Evolutionary conservation across 2,113 vertebrate genomes (phyloP).

Genomic region (Anolis carolinensis): DNA sequence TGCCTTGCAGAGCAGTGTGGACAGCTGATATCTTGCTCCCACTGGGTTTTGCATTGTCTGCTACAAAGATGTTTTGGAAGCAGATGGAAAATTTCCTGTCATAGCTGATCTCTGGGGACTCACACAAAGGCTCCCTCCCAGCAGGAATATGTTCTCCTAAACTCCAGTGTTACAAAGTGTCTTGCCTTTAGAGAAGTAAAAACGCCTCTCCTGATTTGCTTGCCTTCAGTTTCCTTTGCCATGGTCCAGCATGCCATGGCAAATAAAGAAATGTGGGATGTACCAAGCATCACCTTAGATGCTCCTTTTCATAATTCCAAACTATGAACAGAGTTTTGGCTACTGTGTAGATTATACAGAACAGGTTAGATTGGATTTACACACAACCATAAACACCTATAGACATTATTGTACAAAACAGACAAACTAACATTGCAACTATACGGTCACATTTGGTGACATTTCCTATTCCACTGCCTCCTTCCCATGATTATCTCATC

Average conservation of each 20-base stretch:
- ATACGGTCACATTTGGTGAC: too few species aligned
- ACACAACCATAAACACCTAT: neutral
- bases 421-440: too few species aligned
- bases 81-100: conserved; percentile 32
- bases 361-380: neutral
- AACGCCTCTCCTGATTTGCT: neutral
- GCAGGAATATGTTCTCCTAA: conserved; percentile 16
- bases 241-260: neutral
- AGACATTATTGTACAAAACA: too few species aligned
- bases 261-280: neutral
- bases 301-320: neutral
- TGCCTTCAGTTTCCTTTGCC: neutral
- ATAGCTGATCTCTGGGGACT: conserved; percentile 18
- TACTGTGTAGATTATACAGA: neutral
- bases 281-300: neutral
- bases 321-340: neutral
- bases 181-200: neutral
- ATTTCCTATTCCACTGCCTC: too few species aligned
- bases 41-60: conserved; percentile 28
- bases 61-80: neutral
- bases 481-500: too few species aligned
- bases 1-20: neutral
- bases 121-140: conserved; percentile 20
- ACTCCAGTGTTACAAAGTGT: neutral
- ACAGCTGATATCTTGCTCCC: conserved; percentile 11